Conservation (phyloP, 53 echinoderm and acorn worm species). For the Temnopleurus reevesii region DNA sequence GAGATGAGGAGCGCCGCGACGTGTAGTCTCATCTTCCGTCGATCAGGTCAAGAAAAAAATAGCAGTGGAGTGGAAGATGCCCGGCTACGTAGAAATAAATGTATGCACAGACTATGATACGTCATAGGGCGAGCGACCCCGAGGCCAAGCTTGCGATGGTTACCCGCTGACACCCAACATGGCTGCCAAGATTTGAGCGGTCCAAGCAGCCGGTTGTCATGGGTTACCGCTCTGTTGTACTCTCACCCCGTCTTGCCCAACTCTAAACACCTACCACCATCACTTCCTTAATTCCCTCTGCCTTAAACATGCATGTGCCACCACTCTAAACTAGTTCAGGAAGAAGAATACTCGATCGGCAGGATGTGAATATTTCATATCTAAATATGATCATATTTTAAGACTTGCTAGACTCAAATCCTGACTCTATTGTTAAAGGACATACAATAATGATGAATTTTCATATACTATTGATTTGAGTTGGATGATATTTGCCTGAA, state of each 20-base stretch:
- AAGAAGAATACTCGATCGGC: conserved; percentile 7
- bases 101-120: not conserved
- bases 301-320: no score
- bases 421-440: not conserved
- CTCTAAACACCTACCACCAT: conserved; percentile 8
- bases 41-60: conserved; percentile 44
- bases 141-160: conserved; percentile 47
- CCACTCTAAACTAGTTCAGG: conserved; percentile 38
- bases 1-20: conserved; percentile 32
- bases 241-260: conserved; percentile 1
- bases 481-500: no score
- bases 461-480: no score
- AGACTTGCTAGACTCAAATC: conserved; percentile 4
- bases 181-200: conserved; percentile 48
- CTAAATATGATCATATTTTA: not conserved
- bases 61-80: not conserved
- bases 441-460: no score
- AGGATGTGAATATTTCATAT: conserved; percentile 48
- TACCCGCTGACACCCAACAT: conserved; percentile 60
- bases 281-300: not conserved
- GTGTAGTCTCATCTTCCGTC: conserved; percentile 4
- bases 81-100: not conserved
- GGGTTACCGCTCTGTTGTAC: conserved; percentile 50
- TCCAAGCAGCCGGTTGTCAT: conserved; percentile 44
- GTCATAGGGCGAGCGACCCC: conserved; percentile 48